Base-by-base conservation (phyloP, 1,140 invertebrate genomes). In the Drosophila parabipectinata region DNA sequence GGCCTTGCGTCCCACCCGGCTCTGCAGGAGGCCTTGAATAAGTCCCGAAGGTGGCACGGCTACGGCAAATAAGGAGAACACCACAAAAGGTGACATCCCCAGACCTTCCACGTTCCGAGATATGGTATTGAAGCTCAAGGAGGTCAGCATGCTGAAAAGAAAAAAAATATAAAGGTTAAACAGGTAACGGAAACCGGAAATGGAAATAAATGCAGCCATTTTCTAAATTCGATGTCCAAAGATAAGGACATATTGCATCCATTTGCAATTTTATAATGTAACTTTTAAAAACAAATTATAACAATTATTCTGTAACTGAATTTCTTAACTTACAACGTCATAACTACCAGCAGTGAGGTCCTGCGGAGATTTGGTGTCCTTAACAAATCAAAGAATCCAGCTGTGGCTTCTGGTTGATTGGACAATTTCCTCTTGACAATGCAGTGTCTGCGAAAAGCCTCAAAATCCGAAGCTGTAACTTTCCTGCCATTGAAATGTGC, bases 401-500 rank as follows among this genome's bases (percentile, higher is more conserved):
- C 83, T 10, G 79, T 82, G 6, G 71, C 58, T 34, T 85, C 72
- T 10, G 72, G 82, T 12, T 85, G 74, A 44, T 82, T 64, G 0
- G 77, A 77, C 7, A 63, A 52, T 48, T 87, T 82, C 3, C 69
- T 58, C 26, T 87, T 85, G 14, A 34, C 52, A 10, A 73, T 55
- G 62, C 82, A 85, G 5, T 78, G 59, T 9, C 64, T 62, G 1
- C 90, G 82, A 45, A 94, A 93, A 12, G 91, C 87, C 10, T 93
- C 90, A 10, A 93, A 84, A 4, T 91, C 79, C 10, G 90, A 77
- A 0, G 92, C 77, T 5, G 90, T 60, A 10, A 95, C 79, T 12
- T 74, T 66, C 57, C 79, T 90, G 0, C 92, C 91, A 77, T 95
- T 95, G 21, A 94, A 92, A 62, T 92, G 89, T 0, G 94, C 94